Base-by-base conservation (phyloP, 1,140 invertebrate genomes). In the Hyles vespertilio region DNA sequence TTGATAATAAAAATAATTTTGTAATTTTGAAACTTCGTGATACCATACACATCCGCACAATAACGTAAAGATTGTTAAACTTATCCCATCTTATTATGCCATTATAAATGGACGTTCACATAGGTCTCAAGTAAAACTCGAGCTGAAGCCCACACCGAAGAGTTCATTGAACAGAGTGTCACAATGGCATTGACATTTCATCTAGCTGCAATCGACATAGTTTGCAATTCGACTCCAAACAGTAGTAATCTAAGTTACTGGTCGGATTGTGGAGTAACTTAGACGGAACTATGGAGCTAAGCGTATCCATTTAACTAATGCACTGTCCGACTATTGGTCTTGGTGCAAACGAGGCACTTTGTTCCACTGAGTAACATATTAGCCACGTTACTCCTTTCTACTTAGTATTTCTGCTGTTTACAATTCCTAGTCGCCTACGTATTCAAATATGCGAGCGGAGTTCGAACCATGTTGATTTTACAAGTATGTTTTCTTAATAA, bases 241-340 rank as follows among this genome's bases (percentile, higher is more conserved):
- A 81, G 67, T 69, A 74, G 67, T 74, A 76, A 75, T 81, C 84
- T 76, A 84, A 87, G 80, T 87, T 79, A 70, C 70, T 73, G 71
- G 61, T 71, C 61, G 75, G 77, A 77, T 83, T 81, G 81, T 72
- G 72, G 73, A 78, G 70, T 69, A 84, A 87, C 78, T 87, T 84
- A 70, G 74, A 65, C 75, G 67, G 74, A 81, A 74, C 74, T 80
- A 72, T 71, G 66, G 67, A 74, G 73, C 72, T 81, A 75, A 74
- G 77, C 72, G 77, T 78, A 85, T 77, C 76, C 84, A 87, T 85
- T 85, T 81, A 87, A 81, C 79, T 87, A 85, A 85, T 85, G 82
- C 79, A 76, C 79, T 81, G 82, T 83, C 84, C 78, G 81, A 81
- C 76, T 84, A 77, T 81, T 83, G 81, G 82, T 81, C 78, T 87